Evolutionary conservation across 2,113 vertebrate species (phyloP).

Genomic region (Paedocypris sp.): DNA sequence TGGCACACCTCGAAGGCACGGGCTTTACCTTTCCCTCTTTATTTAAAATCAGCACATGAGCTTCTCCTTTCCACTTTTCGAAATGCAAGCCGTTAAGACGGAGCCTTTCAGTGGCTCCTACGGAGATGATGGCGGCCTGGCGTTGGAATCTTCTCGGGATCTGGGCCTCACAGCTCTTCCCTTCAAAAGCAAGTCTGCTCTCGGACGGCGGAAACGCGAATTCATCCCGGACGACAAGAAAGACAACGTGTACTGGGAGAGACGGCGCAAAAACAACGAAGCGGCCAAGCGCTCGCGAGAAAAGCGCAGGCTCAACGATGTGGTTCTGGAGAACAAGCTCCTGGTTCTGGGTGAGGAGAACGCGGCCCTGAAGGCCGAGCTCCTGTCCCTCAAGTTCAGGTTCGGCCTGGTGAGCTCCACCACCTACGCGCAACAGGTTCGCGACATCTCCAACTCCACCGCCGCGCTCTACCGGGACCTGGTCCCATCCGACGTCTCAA

Average conservation of each 20-base stretch:
- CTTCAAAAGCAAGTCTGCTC: conserved; percentile 62
- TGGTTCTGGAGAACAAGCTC: conserved; percentile 93
- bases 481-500: conserved; percentile 48
- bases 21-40: no score
- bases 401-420: conserved; percentile 85
- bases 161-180: conserved; percentile 49
- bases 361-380: conserved; percentile 78
- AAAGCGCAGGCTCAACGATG: conserved; percentile 87
- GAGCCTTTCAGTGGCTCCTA: conserved; percentile 65
- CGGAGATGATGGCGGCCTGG: conserved; percentile 66
- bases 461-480: conserved; percentile 73
- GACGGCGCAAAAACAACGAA: conserved; percentile 90
- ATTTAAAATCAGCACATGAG: conserved; percentile 36
- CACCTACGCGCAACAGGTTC: conserved; percentile 79
- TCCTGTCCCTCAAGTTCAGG: conserved; percentile 82
- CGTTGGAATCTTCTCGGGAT: conserved; percentile 68
- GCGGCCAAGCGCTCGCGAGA: conserved; percentile 92
- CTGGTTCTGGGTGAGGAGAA: conserved; percentile 91
- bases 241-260: conserved; percentile 89
- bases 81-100: conserved; percentile 87
- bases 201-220: conserved; percentile 81
- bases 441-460: conserved; percentile 69
- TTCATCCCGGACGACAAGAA: conserved; percentile 97
- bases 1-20: no score
- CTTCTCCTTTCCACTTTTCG: conserved; percentile 39